These are phyloP conservation scores for Antedon mediterranea DNA, from an alignment of 53 echinoderm and acorn worm genomes.

Conservation along the genomic window DNA sequence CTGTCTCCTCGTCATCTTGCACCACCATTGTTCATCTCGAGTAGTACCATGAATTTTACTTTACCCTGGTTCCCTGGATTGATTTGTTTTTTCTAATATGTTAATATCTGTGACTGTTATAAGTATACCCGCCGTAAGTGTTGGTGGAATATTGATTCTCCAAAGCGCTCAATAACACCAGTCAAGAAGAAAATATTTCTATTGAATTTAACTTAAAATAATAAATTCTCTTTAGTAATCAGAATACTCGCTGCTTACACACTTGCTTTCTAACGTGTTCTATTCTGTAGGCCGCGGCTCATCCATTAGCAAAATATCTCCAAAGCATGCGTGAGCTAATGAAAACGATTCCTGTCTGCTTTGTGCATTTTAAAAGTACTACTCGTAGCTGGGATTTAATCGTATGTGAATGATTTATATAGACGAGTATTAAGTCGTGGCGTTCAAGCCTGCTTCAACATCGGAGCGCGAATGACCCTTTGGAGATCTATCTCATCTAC, in stretches of 20 bases:
- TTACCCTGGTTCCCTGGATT: not conserved
- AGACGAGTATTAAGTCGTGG: not conserved
- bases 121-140: not conserved
- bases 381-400: not conserved
- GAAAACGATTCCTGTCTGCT: not conserved
- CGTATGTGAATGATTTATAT: not conserved
- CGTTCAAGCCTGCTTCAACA: not conserved
- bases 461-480: not conserved
- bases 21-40: not conserved
- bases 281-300: not conserved
- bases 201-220: not conserved
- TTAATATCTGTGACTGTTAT: not conserved
- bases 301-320: not conserved
- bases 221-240: not conserved
- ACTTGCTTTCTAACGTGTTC: not conserved
- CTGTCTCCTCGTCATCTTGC: not conserved
- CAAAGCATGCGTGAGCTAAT: not conserved
- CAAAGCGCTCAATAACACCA: not conserved
- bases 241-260: not conserved
- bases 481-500: not conserved
- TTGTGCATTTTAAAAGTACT: no score
- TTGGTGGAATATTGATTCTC: not conserved
- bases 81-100: not conserved
- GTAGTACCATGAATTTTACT: not conserved
- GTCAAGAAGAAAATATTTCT: not conserved